Evolutionary conservation across 1,140 invertebrate species (phyloP).

Genomic region (Platyscapa corneri): DNA sequence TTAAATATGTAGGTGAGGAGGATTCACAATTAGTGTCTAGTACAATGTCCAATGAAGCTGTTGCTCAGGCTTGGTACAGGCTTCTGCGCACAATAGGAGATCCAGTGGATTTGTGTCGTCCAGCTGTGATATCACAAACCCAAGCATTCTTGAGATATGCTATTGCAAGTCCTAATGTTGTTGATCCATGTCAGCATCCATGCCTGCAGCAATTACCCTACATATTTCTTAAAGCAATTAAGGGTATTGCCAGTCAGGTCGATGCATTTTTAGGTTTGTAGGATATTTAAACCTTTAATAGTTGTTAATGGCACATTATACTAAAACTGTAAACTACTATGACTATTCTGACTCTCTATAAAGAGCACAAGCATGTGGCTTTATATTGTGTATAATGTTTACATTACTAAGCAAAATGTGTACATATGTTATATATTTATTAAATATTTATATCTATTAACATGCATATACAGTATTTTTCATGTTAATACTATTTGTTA

Average conservation of each 20-base stretch:
- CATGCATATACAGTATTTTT: not conserved
- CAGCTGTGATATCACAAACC: conserved; percentile 89
- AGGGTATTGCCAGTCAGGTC: conserved; percentile 92
- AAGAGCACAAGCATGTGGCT: conserved; percentile 46
- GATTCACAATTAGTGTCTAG: conserved; percentile 86
- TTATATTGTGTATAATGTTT: conserved; percentile 20
- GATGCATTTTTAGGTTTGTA: conserved; percentile 94
- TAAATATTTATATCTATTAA: conserved; percentile 12
- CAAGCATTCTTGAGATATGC: conserved; percentile 88
- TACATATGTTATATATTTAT: conserved; percentile 11
- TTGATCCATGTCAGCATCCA: conserved; percentile 93
- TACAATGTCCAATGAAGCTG: conserved; percentile 90
- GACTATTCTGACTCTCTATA: conserved; percentile 43
- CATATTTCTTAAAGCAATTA: conserved; percentile 95
- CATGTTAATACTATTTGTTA: not conserved
- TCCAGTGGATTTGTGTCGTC: conserved; percentile 92
- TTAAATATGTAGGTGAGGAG: conserved; percentile 82
- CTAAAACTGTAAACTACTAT: conserved; percentile 48
- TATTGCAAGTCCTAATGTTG: conserved; percentile 80
- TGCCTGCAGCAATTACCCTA: conserved; percentile 89
- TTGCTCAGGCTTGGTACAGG: conserved; percentile 96
- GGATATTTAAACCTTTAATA: not conserved
- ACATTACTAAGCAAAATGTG: not conserved
- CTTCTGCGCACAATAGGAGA: conserved; percentile 94
- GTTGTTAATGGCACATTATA: conserved; percentile 44